phyloP scores from a whole-genome alignment of 2,888 invertebrate species.

The Megastigmus dorsalis region DNA sequence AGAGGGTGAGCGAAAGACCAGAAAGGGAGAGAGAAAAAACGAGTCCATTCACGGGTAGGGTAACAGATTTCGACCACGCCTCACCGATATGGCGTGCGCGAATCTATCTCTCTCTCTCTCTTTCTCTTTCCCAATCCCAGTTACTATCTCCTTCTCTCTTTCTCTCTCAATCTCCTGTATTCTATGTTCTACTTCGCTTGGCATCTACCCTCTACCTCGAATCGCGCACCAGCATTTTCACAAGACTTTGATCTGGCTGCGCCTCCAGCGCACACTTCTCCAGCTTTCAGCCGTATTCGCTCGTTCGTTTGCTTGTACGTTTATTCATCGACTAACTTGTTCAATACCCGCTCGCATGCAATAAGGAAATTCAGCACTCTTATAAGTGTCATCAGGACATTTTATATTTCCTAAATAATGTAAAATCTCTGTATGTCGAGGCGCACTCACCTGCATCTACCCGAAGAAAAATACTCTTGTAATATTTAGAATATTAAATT shows the following conservation, averaged over 20 bases:
- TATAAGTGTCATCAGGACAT: no score
- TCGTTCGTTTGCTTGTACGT: neutral
- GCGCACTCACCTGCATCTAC: neutral
- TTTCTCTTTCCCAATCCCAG: neutral
- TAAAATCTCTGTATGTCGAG: no score
- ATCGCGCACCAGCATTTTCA: neutral
- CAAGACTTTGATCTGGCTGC: neutral
- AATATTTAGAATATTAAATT: no score
- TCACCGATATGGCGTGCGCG: slow-evolving; percentile 68
- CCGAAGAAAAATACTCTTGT: no score
- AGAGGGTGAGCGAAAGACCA: neutral
- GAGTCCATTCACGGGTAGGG: slow-evolving; percentile 70
- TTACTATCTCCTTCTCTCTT: neutral
- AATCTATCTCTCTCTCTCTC: slow-evolving; percentile 31
- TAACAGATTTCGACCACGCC: slow-evolving; percentile 74
- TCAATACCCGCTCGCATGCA: no score
- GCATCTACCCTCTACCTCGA: neutral
- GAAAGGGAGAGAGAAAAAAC: neutral
- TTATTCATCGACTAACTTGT: no score
- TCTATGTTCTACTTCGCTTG: no score
- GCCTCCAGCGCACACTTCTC: neutral
- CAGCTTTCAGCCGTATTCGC: neutral
- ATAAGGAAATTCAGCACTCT: no score
- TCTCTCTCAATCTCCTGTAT: no score
- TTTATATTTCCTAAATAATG: no score